Conservation (phyloP, 1,140 invertebrate species). For the Drosophila punjabiensis region DNA sequence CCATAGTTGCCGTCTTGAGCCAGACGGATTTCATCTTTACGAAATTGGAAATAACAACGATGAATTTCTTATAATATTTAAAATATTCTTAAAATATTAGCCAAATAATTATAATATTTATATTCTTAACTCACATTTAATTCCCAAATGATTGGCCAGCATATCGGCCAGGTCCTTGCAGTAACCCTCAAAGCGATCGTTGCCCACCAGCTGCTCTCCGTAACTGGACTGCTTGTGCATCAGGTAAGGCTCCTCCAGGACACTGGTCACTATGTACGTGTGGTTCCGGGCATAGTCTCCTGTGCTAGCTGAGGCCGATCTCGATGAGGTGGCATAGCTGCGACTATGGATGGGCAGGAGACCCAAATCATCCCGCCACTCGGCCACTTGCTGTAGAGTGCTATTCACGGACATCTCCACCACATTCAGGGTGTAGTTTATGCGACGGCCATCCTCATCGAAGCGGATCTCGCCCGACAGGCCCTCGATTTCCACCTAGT, state of each 20-base stretch:
- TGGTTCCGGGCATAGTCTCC: slow-evolving; percentile 92
- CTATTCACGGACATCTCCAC: slow-evolving; percentile 97
- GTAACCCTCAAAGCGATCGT: slow-evolving; percentile 96
- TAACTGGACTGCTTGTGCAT: slow-evolving; percentile 89
- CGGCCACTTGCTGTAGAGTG: slow-evolving; percentile 94
- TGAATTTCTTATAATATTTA: not conserved
- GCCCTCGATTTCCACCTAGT: slow-evolving; percentile 96
- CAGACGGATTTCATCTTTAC: slow-evolving; percentile 91
- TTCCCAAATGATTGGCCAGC: slow-evolving; percentile 92
- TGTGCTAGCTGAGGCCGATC: slow-evolving; percentile 88
- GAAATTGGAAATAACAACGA: not conserved
- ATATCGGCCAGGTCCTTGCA: slow-evolving; percentile 96
- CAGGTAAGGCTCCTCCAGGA: slow-evolving; percentile 94
- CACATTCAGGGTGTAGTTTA: slow-evolving; percentile 96
- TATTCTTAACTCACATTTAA: slow-evolving; percentile 90
- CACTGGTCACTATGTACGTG: slow-evolving; percentile 95
- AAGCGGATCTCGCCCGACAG: slow-evolving; percentile 96
- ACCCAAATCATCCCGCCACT: slow-evolving; percentile 94
- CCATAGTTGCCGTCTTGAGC: slow-evolving; percentile 95
- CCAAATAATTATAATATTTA: not conserved
- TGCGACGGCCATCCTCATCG: slow-evolving; percentile 92
- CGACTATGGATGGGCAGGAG: slow-evolving; percentile 91
- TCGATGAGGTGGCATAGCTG: slow-evolving; percentile 86
- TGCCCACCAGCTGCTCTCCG: slow-evolving; percentile 89
- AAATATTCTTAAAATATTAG: not conserved